Conservation (phyloP, 1,140 invertebrate genomes). For the Meteorus sp. region DNA sequence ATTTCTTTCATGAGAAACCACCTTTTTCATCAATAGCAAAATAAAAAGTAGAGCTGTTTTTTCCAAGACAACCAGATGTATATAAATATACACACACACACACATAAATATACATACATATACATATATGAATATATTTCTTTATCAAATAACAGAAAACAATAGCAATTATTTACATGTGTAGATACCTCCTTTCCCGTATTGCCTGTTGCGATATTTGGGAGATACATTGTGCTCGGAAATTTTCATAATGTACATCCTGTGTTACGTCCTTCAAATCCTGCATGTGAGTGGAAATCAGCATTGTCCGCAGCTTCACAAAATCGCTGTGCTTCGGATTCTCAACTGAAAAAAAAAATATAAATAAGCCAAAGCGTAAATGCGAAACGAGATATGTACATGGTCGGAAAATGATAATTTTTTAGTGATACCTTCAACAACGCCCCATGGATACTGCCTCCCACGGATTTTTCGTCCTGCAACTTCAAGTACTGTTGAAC, state of each 20-base stretch:
- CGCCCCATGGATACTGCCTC: constrained; percentile 96
- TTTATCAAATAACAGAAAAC: constrained; percentile 10
- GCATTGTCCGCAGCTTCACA: constrained; percentile 92
- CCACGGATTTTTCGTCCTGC: constrained; percentile 87
- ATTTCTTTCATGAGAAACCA: too few relatives aligned
- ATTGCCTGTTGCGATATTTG: constrained; percentile 86
- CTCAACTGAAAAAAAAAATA: constrained; percentile 72
- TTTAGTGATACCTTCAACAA: constrained; percentile 79
- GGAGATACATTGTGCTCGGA: constrained; percentile 86
- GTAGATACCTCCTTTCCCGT: constrained; percentile 73
- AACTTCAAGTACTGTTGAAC: constrained; percentile 91
- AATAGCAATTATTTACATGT: constrained; percentile 48
- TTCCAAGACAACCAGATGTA: too few relatives aligned
- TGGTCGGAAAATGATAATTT: background rate
- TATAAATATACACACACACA: background rate
- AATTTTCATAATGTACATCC: constrained; percentile 96
- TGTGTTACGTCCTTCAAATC: constrained; percentile 94
- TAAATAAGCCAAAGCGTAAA: background rate
- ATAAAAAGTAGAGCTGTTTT: too few relatives aligned
- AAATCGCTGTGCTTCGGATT: constrained; percentile 98
- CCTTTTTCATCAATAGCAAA: too few relatives aligned
- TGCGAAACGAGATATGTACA: background rate
- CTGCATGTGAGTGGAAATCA: constrained; percentile 95
- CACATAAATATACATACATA: constrained; percentile 2
- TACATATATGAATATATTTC: constrained; percentile 18